Evolutionary conservation across 2,888 invertebrate species (phyloP).

Genomic region (Electrophaes corylata): DNA sequence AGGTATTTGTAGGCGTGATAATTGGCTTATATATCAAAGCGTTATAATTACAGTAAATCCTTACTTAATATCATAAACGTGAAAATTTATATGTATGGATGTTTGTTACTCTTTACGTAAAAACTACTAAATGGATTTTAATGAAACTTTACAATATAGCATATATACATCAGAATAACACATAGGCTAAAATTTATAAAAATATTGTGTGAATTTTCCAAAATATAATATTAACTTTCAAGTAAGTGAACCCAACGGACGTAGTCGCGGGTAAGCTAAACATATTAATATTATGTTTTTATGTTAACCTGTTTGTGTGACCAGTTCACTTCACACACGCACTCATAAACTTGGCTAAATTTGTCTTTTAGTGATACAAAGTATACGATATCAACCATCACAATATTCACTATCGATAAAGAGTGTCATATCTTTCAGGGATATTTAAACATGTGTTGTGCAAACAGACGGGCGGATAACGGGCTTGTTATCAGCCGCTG

Average conservation of each 20-base stretch:
- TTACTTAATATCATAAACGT: too few species aligned
- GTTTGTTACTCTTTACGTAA: too few species aligned
- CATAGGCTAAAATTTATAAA: too few species aligned
- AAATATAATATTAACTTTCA: too few species aligned
- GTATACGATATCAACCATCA: conserved; percentile 16
- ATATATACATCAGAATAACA: too few species aligned
- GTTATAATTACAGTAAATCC: neutral
- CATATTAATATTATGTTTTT: neutral
- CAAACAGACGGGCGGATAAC: conserved; percentile 55
- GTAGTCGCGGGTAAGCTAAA: too few species aligned
- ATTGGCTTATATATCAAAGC: neutral
- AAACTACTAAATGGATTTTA: too few species aligned
- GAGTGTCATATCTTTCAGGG: conserved; percentile 29
- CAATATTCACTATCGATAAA: conserved; percentile 26
- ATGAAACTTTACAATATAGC: too few species aligned
- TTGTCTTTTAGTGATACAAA: neutral
- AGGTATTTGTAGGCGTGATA: conserved; percentile 1
- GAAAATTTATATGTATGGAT: too few species aligned
- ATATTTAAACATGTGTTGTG: conserved; percentile 34
- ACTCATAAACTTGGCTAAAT: conserved; percentile 2
- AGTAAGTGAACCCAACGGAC: too few species aligned
- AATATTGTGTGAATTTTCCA: too few species aligned
- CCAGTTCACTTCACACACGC: too few species aligned
- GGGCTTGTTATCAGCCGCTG: conserved; percentile 63
- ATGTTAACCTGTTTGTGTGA: conserved; percentile 1